phyloP scores from a whole-genome alignment of 1,140 invertebrate genomes.

The Drosophila asahinai region DNA sequence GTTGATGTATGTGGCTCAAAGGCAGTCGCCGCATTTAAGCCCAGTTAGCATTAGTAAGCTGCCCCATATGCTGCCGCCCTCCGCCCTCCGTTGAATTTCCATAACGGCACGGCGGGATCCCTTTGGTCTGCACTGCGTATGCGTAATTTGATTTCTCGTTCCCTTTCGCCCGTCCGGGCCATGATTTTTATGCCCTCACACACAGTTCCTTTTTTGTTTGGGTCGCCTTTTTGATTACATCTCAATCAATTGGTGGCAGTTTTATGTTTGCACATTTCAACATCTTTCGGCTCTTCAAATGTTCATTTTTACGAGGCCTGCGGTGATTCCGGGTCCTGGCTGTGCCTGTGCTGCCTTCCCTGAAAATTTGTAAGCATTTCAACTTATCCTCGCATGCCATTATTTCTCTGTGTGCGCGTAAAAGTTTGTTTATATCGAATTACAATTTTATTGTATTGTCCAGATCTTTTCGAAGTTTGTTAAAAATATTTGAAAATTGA shows the following conservation, averaged over 20 bases:
- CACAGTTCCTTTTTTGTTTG: conserved; percentile 55
- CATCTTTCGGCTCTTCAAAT: conserved; percentile 73
- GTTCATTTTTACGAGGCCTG: conserved; percentile 77
- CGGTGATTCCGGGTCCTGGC: conserved; percentile 44
- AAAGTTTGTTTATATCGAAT: conserved; percentile 77
- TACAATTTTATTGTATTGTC: conserved; percentile 73
- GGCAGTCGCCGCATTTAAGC: conserved; percentile 67
- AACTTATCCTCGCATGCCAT: conserved; percentile 45
- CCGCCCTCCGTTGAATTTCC: conserved; percentile 33
- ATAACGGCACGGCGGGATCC: conserved; percentile 21
- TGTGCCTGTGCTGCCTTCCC: conserved; percentile 9
- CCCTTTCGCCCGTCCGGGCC: conserved; percentile 15
- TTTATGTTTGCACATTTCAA: conserved; percentile 81
- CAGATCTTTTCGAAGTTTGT: conserved; percentile 47
- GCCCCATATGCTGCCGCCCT: conserved; percentile 56
- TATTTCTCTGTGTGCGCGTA: conserved; percentile 28
- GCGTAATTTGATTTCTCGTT: conserved; percentile 65
- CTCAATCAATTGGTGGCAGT: conserved; percentile 82
- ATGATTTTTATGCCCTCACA: conserved; percentile 71
- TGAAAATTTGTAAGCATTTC: conserved; percentile 74
- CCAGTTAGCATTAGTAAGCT: conserved; percentile 66
- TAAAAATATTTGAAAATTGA: conserved; percentile 60
- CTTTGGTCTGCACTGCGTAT: conserved; percentile 60
- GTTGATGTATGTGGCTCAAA: conserved; percentile 64
- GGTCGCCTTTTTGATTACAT: conserved; percentile 74